Evolutionary conservation across 2,888 invertebrate genomes (phyloP), one percentile per base, ranked within the genome.

Genomic region (Nomada hirtipes): DNA sequence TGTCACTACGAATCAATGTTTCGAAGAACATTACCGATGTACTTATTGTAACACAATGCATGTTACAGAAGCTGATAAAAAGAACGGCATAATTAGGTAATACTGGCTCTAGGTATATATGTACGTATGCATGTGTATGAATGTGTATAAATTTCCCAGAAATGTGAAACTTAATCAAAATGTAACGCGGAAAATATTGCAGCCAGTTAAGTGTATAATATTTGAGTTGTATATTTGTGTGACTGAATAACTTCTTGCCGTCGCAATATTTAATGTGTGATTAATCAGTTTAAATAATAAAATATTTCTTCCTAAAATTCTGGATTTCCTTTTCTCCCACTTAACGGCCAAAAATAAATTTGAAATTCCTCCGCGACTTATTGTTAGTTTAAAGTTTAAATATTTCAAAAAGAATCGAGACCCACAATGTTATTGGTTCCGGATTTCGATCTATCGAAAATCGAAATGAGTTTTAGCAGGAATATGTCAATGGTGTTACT

Each of bases 191-290:
- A 71, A 59, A 72, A 47, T 74, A 76, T 82, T 44, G 50, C 52
- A 75, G 57, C 11, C 50, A 57, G 29, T 77, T 60, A 57, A 57
- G 53, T 65, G 79, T 76, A 47, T 59, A 15, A 10, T 53, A 20
- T 50, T 73, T 72, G 44, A 64, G 53, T 74, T 88, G 76, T 86
- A 81, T 79, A 84, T 82, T 75, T 57, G 72, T 88, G 75, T 86
- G 82, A 84, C 82, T 82, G 64, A 64, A 75, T 42, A 79, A 82
- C 81, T 76, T 78, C 84, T 88, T 86, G 84, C 78, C 81, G 83
- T 76, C 64, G 70, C 82, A 82, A 79, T 85, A 86, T 85, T 82
- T 84, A 82, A 82, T 65, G 76, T 61, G 79, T 79, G 74, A 77
- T 68, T 81, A 81, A 77, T 55, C 77, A 23, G 57, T 81, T 77